A percentile compares a stretch with the other conserved stretches of the same genome.
phyloP scores from a whole-genome alignment of 2,113 vertebrate genomes.

The Hirundichthys speculiger region DNA sequence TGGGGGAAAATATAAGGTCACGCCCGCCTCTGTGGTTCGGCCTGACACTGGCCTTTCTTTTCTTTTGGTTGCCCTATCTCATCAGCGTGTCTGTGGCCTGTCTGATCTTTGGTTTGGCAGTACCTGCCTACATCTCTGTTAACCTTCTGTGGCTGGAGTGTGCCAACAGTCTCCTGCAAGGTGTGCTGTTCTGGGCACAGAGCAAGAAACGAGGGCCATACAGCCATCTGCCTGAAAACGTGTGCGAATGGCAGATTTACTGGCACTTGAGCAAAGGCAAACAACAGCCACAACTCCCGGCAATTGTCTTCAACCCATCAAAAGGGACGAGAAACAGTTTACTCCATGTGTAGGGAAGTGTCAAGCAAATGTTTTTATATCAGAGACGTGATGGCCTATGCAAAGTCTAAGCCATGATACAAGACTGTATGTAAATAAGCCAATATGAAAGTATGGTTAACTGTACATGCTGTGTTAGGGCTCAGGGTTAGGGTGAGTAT shows the following conservation, averaged over 20 bases:
- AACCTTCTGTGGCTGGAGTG: constrained; percentile 80
- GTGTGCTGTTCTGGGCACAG: constrained; percentile 65
- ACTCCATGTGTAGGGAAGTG: neutral
- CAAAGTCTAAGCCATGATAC: too few species aligned
- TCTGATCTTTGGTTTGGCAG: constrained; percentile 23
- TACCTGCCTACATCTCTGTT: constrained; percentile 72
- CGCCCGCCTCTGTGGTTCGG: constrained; percentile 57
- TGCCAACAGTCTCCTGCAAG: constrained; percentile 70
- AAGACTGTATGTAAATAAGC: too few species aligned
- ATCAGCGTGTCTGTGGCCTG: constrained; percentile 26
- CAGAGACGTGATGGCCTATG: neutral
- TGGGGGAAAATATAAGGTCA: neutral
- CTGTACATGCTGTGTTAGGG: too few species aligned
- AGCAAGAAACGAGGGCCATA: constrained; percentile 40
- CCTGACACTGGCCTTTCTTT: constrained; percentile 61
- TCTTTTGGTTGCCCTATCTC: constrained; percentile 75
- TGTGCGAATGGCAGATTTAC: constrained; percentile 68
- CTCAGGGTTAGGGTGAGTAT: too few species aligned
- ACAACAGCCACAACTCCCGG: neutral
- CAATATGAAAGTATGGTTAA: too few species aligned
- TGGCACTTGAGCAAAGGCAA: constrained; percentile 69
- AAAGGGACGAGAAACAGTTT: constrained; percentile 1
- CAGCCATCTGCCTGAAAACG: constrained; percentile 51
- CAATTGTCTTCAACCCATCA: constrained; percentile 24
- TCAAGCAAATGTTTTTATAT: neutral